Evolutionary conservation across 2,888 invertebrate species (phyloP).

Genomic region (Argyresthia goedartella): DNA sequence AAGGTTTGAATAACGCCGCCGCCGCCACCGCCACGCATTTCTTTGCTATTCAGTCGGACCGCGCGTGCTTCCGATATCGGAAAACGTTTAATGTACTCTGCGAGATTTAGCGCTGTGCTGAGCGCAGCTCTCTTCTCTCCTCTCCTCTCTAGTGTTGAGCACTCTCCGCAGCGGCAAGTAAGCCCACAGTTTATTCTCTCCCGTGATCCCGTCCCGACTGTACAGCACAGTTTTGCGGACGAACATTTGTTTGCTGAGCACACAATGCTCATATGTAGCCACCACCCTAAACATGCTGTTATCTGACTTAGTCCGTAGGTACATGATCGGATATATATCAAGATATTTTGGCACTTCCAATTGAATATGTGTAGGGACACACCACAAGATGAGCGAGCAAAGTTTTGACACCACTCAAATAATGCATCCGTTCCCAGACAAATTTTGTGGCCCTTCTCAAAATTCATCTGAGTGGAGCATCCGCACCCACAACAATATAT

Average conservation of each 20-base stretch:
- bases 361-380: too few species aligned
- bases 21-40: conserved; percentile 57
- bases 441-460: too few species aligned
- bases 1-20: conserved; percentile 48
- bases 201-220: neutral
- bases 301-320: too few species aligned
- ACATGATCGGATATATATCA: too few species aligned
- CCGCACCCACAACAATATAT: too few species aligned
- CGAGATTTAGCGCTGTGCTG: conserved; percentile 42
- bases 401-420: too few species aligned
- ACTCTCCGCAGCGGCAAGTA: conserved; percentile 1
- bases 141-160: neutral
- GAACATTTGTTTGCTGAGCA: conserved; percentile 1
- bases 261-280: neutral
- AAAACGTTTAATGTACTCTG: conserved; percentile 60
- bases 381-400: neutral
- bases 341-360: too few species aligned
- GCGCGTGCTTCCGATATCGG: conserved; percentile 59
- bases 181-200: neutral
- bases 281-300: neutral
- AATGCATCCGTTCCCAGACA: too few species aligned
- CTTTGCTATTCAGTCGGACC: conserved; percentile 62
- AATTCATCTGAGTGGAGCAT: too few species aligned
- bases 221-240: neutral
- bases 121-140: conserved; percentile 21